phyloP scores from a whole-genome alignment of 92 coral and sea anemone genomes.

The Metridium senile region DNA sequence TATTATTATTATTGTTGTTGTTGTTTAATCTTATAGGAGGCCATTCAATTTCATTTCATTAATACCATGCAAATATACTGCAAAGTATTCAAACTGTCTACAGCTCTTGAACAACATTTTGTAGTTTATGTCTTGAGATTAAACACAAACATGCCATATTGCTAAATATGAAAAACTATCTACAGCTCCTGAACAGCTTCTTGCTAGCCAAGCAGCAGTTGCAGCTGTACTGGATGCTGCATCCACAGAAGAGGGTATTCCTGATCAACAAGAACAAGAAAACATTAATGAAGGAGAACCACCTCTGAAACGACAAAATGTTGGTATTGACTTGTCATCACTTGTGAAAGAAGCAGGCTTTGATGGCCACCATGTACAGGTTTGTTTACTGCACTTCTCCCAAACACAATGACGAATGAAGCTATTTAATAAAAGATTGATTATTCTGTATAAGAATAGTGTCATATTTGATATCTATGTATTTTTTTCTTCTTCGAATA shows the following conservation, averaged over 20 bases:
- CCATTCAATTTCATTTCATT: too few species aligned
- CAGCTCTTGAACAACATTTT: not conserved
- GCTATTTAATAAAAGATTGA: not conserved
- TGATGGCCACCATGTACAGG: slow-evolving; percentile 57
- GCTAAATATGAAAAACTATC: not conserved
- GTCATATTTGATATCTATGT: too few species aligned
- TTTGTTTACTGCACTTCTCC: not conserved
- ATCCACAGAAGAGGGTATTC: slow-evolving; percentile 12
- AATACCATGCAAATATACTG: too few species aligned
- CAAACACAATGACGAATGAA: not conserved
- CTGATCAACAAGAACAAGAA: slow-evolving; percentile 36
- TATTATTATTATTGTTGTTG: too few species aligned
- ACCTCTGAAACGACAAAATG: slow-evolving; percentile 56
- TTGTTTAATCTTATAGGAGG: too few species aligned
- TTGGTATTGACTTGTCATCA: slow-evolving; percentile 71
- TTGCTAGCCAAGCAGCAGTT: slow-evolving; percentile 60
- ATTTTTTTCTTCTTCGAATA: too few species aligned
- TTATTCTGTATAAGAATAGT: not conserved
- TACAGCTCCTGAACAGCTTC: slow-evolving; percentile 58
- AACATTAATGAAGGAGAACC: slow-evolving; percentile 62
- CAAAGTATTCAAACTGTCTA: too few species aligned
- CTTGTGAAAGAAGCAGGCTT: slow-evolving; percentile 79
- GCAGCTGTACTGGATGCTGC: slow-evolving; percentile 77
- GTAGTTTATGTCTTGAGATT: not conserved
- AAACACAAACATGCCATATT: not conserved